Evolutionary conservation across 2,113 vertebrate species (phyloP).

Genomic region (Oxyura jamaicensis): DNA sequence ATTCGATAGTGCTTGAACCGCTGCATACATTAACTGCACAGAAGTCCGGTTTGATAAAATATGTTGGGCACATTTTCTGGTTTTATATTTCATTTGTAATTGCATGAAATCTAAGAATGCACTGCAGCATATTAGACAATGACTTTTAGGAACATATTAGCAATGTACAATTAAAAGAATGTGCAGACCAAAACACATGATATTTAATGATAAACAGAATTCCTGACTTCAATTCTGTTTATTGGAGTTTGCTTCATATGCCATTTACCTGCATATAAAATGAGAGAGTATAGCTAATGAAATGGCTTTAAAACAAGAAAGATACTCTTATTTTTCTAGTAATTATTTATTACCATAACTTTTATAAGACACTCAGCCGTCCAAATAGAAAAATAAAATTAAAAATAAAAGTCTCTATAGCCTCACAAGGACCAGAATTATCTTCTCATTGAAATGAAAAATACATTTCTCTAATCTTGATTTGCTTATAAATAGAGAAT

Average conservation of each 20-base stretch:
- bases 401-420: neutral
- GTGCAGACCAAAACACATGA: neutral
- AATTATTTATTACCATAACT: neutral
- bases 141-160: neutral
- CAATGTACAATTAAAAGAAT: neutral
- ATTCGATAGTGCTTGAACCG: slow-evolving; percentile 79
- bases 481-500: slow-evolving; percentile 13
- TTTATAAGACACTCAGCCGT: neutral
- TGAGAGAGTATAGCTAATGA: neutral
- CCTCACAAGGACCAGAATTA: neutral
- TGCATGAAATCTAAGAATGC: neutral
- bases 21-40: slow-evolving; percentile 82
- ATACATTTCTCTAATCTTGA: neutral
- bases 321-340: neutral
- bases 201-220: neutral
- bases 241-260: neutral
- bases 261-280: neutral
- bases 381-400: neutral
- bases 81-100: slow-evolving; percentile 55
- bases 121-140: neutral
- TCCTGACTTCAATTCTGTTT: neutral
- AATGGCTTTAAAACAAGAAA: neutral
- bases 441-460: neutral
- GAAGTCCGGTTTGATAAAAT: slow-evolving; percentile 56
- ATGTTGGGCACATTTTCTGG: slow-evolving; percentile 48